Conservation (phyloP, 2,888 invertebrate species). For the Andrena praecox region DNA sequence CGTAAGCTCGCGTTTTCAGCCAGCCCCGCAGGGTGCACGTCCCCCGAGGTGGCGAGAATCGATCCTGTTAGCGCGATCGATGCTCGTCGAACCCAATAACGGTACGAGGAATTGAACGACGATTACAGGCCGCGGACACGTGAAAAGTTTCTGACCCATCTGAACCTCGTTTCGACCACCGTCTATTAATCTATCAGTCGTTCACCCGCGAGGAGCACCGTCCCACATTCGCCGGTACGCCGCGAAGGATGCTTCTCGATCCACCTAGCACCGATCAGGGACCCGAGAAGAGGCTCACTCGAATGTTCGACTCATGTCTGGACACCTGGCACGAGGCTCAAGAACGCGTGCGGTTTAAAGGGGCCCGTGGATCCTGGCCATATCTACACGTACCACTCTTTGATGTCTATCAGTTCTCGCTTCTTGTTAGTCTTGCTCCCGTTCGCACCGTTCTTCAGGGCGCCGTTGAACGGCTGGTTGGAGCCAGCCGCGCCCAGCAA, state of each 20-base stretch:
- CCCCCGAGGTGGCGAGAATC: background rate
- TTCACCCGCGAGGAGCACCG: slow-evolving; percentile 7
- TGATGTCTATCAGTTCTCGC: slow-evolving; percentile 94
- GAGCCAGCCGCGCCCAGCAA: slow-evolving; percentile 87
- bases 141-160: slow-evolving; percentile 8
- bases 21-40: background rate
- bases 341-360: slow-evolving; percentile 30
- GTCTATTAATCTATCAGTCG: background rate
- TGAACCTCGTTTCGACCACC: slow-evolving; percentile 15
- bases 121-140: background rate
- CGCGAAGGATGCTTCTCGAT: background rate
- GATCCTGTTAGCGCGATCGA: background rate
- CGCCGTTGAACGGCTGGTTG: slow-evolving; percentile 85
- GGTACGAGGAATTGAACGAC: no score
- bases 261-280: slow-evolving; percentile 31
- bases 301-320: slow-evolving; percentile 4
- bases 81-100: no score
- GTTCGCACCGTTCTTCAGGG: slow-evolving; percentile 80
- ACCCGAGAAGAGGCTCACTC: slow-evolving; percentile 35
- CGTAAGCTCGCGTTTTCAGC: slow-evolving; percentile 33
- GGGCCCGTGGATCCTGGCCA: slow-evolving; percentile 10
- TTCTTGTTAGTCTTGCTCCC: slow-evolving; percentile 88
- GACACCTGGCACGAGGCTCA: slow-evolving; percentile 26
- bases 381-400: slow-evolving; percentile 98
- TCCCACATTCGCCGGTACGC: background rate